Percentiles rank a stretch among this genome's conserved stretches.
phyloP scores from a whole-genome alignment of 2,888 invertebrate genomes.

The Ochropacha duplaris region DNA sequence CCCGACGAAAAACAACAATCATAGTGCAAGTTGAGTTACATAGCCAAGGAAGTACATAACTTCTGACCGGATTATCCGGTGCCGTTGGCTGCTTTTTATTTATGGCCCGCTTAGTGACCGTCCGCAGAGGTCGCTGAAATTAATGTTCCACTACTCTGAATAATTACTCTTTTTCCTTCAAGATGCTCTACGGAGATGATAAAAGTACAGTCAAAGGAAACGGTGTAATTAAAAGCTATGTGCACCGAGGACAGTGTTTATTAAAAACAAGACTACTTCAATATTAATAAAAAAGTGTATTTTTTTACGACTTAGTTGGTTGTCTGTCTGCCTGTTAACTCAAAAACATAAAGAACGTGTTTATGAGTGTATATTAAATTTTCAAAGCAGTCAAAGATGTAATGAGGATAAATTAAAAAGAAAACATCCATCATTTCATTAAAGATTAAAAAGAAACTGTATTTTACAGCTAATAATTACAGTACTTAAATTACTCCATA shows the following conservation, averaged over 20 bases:
- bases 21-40: constrained; percentile 14
- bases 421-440: no score
- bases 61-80: constrained; percentile 11
- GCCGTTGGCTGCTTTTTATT: constrained; percentile 14
- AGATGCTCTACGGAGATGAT: constrained; percentile 10
- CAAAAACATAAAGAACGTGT: no score
- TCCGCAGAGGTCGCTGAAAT: constrained; percentile 32
- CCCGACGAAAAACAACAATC: constrained; percentile 1
- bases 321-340: background rate
- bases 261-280: background rate
- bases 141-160: constrained; percentile 31
- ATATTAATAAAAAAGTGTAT: background rate
- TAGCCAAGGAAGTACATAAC: constrained; percentile 15
- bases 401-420: no score
- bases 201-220: constrained; percentile 19
- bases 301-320: constrained; percentile 2
- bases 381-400: no score
- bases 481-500: no score
- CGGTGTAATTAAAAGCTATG: constrained; percentile 25
- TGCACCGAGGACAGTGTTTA: constrained; percentile 1
- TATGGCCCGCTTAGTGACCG: constrained; percentile 17
- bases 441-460: no score
- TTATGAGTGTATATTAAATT: no score
- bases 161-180: constrained; percentile 29
- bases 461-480: no score